phyloP scores from a whole-genome alignment of 2,888 invertebrate species.

The Leptinotarsa peninsularis region DNA sequence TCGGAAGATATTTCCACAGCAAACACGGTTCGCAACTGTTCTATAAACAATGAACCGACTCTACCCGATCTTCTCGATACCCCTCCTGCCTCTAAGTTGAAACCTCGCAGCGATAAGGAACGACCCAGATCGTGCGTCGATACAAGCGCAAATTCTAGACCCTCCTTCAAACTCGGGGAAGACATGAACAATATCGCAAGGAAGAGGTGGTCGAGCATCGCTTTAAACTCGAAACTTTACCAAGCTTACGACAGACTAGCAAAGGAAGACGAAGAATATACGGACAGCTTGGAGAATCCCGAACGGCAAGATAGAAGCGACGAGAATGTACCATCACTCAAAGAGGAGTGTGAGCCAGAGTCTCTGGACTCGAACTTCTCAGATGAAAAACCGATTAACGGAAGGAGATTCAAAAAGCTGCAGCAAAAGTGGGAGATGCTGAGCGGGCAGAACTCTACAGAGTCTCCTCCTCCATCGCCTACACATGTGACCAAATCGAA shows the following conservation, averaged over 20 bases:
- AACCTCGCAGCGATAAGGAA: slow-evolving; percentile 61
- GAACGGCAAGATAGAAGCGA: slow-evolving; percentile 41
- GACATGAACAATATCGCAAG: slow-evolving; percentile 67
- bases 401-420: slow-evolving; percentile 78
- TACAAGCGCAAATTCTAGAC: slow-evolving; percentile 61
- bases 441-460: slow-evolving; percentile 69
- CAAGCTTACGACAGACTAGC: slow-evolving; percentile 79
- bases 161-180: slow-evolving; percentile 63
- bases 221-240: slow-evolving; percentile 77
- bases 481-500: slow-evolving; percentile 71
- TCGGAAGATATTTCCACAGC: slow-evolving; percentile 64
- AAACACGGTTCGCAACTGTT: slow-evolving; percentile 69
- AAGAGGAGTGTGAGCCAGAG: slow-evolving; percentile 59
- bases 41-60: slow-evolving; percentile 55
- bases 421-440: slow-evolving; percentile 87
- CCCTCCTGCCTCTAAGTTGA: slow-evolving; percentile 68
- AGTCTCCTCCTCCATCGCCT: slow-evolving; percentile 65
- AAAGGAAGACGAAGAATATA: slow-evolving; percentile 77
- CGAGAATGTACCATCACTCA: slow-evolving; percentile 44
- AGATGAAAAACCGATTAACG: slow-evolving; percentile 68
- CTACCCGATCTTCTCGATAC: slow-evolving; percentile 71
- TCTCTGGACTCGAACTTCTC: slow-evolving; percentile 62
- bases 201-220: slow-evolving; percentile 81
- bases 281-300: slow-evolving; percentile 77
- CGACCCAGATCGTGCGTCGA: slow-evolving; percentile 81